Evolutionary conservation across 2,797 vertebrate species (phyloP).

Genomic region (Pantherophis alleghaniensis): DNA sequence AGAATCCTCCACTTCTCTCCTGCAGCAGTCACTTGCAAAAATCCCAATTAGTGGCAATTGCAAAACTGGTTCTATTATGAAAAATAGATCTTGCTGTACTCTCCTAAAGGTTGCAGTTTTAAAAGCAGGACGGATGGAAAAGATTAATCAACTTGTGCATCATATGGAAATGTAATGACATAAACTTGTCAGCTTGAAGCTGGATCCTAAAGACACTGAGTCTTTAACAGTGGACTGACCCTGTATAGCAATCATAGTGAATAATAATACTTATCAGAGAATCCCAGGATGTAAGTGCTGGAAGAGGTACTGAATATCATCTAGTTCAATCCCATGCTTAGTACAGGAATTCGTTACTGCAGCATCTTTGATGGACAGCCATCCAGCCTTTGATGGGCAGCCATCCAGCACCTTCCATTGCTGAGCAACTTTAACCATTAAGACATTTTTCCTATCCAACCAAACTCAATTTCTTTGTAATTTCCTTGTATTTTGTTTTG

Average conservation of each 20-base stretch:
- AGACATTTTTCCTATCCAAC: background rate
- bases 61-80: background rate
- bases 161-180: background rate
- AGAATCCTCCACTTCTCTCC: background rate
- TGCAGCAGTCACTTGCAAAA: conserved; percentile 11
- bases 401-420: background rate
- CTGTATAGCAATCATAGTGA: background rate
- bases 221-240: background rate
- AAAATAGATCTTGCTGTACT: background rate
- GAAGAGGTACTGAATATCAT: background rate
- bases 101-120: background rate
- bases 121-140: background rate
- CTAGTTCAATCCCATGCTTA: background rate
- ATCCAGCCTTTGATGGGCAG: background rate
- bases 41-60: conserved; percentile 12
- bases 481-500: background rate
- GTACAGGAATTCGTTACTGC: background rate
- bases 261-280: background rate
- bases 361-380: background rate
- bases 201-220: background rate
- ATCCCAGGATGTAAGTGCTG: background rate
- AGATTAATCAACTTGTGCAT: too few relatives aligned
- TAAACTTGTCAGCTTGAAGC: background rate
- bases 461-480: background rate
- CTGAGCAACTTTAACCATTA: background rate